phyloP scores from a whole-genome alignment of 2,113 vertebrate species.

The Strix uralensis region DNA sequence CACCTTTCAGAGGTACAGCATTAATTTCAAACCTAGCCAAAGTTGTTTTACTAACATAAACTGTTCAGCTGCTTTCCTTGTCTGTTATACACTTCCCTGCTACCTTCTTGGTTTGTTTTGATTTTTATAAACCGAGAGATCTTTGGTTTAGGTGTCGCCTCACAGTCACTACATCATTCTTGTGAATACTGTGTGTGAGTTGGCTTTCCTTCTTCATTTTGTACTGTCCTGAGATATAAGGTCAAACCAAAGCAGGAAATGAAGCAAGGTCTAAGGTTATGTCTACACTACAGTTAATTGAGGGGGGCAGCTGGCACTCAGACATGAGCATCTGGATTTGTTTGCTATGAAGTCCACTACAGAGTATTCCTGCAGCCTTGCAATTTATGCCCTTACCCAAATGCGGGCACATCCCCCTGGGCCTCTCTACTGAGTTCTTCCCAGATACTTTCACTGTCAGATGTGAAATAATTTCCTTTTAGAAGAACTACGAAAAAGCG shows the following conservation, averaged over 20 bases:
- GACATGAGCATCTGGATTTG: neutral
- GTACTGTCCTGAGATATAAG: neutral
- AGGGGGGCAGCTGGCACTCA: neutral
- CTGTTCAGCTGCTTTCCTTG: neutral
- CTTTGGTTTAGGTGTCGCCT: neutral
- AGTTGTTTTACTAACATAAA: neutral
- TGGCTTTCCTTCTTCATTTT: neutral
- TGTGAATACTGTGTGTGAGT: neutral
- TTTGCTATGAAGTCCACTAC: neutral
- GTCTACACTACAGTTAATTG: neutral
- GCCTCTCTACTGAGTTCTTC: neutral
- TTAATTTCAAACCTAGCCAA: neutral
- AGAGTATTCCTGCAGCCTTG: neutral
- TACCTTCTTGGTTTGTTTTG: neutral
- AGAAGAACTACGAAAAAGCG: neutral
- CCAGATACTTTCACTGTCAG: neutral
- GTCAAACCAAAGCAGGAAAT: neutral
- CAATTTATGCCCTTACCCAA: accelerated
- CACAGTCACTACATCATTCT: neutral
- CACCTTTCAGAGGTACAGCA: neutral
- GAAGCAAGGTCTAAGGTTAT: neutral
- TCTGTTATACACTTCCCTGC: neutral
- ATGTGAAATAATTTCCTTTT: neutral
- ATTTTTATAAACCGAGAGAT: neutral
- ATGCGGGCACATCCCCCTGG: neutral